Evolutionary conservation across 2,797 vertebrate species (phyloP).

Genomic region (Sebastes matsubarae): DNA sequence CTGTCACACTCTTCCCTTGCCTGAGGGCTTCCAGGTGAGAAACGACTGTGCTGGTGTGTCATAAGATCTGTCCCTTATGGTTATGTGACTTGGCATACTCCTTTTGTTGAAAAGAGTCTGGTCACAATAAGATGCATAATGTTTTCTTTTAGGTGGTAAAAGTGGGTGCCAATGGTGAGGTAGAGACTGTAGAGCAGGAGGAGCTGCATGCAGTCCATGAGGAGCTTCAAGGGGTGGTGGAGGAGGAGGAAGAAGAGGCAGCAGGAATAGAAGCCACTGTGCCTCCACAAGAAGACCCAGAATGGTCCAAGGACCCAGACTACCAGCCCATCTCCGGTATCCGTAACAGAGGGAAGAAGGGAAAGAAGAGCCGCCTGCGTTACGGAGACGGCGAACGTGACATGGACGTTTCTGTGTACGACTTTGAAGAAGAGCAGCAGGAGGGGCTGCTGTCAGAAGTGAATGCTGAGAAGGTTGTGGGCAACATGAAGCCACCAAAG

Average conservation of each 20-base stretch:
- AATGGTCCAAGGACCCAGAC: slow-evolving; percentile 96
- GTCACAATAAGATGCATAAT: not conserved
- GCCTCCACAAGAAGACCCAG: slow-evolving; percentile 85
- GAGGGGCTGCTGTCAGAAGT: slow-evolving; percentile 95
- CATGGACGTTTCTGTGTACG: slow-evolving; percentile 97
- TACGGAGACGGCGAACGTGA: slow-evolving; percentile 96
- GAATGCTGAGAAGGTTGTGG: slow-evolving; percentile 98
- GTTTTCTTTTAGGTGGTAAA: slow-evolving; percentile 88
- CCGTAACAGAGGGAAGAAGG: slow-evolving; percentile 95
- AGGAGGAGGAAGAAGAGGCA: slow-evolving; percentile 63
- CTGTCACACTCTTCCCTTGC: slow-evolving; percentile 96
- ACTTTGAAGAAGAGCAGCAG: slow-evolving; percentile 98
- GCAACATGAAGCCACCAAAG: slow-evolving; percentile 98
- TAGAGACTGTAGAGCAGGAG: slow-evolving; percentile 96
- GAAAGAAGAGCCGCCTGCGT: slow-evolving; percentile 96
- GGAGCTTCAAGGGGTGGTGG: slow-evolving; percentile 77
- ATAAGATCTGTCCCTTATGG: not conserved
- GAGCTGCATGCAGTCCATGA: slow-evolving; percentile 85
- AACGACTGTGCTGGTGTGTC: not conserved
- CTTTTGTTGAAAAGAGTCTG: not conserved
- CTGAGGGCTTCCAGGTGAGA: slow-evolving; percentile 93
- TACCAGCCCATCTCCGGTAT: slow-evolving; percentile 88
- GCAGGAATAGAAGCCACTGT: slow-evolving; percentile 80
- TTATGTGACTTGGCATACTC: too few species aligned
- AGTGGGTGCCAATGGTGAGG: slow-evolving; percentile 97